These are phyloP conservation scores for Ormyrus thymus DNA, from an alignment of 2,888 invertebrate species.

Conservation along the genomic window DNA sequence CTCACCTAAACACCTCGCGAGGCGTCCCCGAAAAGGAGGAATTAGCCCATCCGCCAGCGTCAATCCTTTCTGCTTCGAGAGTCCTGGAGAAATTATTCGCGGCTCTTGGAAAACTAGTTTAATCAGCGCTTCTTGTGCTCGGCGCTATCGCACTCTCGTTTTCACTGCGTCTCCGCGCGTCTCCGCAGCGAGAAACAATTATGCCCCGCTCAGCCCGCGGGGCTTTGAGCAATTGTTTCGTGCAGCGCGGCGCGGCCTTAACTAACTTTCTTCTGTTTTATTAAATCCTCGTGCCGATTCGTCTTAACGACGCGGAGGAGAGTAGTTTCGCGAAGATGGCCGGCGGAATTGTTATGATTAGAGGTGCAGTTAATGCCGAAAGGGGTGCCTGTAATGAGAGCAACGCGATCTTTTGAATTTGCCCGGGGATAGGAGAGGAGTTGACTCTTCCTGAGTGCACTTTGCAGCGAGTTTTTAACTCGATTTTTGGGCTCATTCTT, in stretches of 20 bases:
- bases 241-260: neutral
- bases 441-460: too few relatives aligned
- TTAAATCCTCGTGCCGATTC: neutral
- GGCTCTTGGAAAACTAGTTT: constrained; percentile 43
- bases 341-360: too few relatives aligned
- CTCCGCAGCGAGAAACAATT: constrained; percentile 32
- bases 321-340: neutral
- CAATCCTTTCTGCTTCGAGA: too few relatives aligned
- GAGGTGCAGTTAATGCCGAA: too few relatives aligned
- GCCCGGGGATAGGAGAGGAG: too few relatives aligned
- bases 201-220: neutral
- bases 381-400: too few relatives aligned
- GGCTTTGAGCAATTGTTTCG: constrained; percentile 45
- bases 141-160: constrained; percentile 1
- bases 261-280: neutral
- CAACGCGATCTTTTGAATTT: too few relatives aligned
- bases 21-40: too few relatives aligned
- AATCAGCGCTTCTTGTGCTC: constrained; percentile 30
- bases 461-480: too few relatives aligned
- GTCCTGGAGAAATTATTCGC: constrained; percentile 30
- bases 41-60: too few relatives aligned
- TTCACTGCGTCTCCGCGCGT: neutral
- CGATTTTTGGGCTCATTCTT: too few relatives aligned
- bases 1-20: too few relatives aligned
- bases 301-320: neutral